Conservation (phyloP, 53 echinoderm and acorn worm species). For the Stichopus horrens region DNA sequence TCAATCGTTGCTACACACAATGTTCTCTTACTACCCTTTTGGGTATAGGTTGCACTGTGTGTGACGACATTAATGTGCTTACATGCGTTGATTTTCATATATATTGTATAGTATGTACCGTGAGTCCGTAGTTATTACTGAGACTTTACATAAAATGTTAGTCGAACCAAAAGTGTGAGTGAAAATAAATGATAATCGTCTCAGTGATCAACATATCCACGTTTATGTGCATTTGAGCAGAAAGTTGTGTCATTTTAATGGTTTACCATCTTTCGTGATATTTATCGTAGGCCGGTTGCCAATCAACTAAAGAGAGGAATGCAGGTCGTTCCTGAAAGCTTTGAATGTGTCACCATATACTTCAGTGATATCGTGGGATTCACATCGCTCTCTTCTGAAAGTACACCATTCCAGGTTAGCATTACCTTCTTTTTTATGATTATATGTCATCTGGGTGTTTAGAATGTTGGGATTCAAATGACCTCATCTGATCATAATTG, state of each 20-base stretch:
- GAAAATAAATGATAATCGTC: background rate
- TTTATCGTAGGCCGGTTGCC: conserved; percentile 70
- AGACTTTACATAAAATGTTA: no score
- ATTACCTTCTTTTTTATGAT: background rate
- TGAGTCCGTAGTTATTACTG: no score
- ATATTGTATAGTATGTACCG: no score
- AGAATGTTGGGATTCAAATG: no score
- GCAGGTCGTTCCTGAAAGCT: conserved; percentile 90
- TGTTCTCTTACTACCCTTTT: no score
- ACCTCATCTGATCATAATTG: no score
- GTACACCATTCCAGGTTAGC: conserved; percentile 86
- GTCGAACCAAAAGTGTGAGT: background rate
- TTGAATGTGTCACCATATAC: conserved; percentile 89
- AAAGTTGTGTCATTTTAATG: background rate
- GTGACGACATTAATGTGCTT: no score
- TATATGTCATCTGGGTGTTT: no score
- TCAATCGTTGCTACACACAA: no score
- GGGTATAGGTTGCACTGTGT: no score
- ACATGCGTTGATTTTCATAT: no score
- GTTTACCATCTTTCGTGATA: background rate
- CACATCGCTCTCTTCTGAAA: conserved; percentile 82
- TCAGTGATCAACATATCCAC: background rate
- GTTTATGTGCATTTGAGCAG: background rate
- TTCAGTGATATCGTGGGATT: conserved; percentile 97
- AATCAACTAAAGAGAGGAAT: conserved; percentile 91